Evolutionary conservation across 2,113 vertebrate genomes (phyloP).

Genomic region (Rattus rattus): DNA sequence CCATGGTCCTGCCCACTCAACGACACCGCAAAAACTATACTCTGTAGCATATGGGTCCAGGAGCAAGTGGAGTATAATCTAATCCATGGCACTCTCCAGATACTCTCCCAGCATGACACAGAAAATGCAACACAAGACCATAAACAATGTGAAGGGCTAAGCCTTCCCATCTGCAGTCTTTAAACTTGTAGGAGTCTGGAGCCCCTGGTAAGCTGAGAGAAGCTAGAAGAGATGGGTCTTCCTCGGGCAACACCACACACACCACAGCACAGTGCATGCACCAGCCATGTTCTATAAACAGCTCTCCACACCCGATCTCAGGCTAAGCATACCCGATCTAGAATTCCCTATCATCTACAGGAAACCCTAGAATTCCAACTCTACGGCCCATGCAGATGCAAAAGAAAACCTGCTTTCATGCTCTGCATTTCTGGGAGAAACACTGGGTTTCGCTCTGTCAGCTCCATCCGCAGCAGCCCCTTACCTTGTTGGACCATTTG

Average conservation of each 20-base stretch:
- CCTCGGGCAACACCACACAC: background rate
- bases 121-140: background rate
- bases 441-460: rapidly evolving
- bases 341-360: background rate
- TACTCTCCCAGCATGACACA: background rate
- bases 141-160: background rate
- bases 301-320: background rate
- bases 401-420: background rate
- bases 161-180: background rate
- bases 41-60: background rate
- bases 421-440: background rate
- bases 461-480: background rate
- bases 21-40: background rate
- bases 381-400: background rate
- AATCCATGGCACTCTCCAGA: background rate
- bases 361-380: slow-evolving; percentile 19
- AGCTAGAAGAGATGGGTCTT: background rate
- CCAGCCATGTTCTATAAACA: background rate
- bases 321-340: background rate
- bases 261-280: background rate
- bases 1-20: background rate
- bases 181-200: background rate
- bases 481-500: slow-evolving; percentile 99
- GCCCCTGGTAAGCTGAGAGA: background rate
- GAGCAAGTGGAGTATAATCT: background rate